Evolutionary conservation across 2,888 invertebrate species (phyloP), one percentile per base, ranked within the genome.

Genomic region (Lasius fuliginosus): DNA sequence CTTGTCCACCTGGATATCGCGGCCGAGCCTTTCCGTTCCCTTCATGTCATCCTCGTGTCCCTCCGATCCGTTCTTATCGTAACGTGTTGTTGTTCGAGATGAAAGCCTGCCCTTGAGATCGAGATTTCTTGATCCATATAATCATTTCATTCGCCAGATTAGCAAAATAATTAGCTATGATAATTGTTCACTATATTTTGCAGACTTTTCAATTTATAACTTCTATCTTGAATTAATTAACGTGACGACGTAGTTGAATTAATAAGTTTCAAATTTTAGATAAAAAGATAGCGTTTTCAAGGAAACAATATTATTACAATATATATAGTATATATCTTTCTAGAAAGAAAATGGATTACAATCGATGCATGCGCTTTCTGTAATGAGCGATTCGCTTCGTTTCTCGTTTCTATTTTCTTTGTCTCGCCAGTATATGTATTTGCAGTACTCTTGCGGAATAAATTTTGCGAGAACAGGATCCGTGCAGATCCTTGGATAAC

Each of bases 1-100:
- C 86, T 84, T 90, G 86, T 86, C 87, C 84, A 88, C 85, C 85
- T 87, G 87, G 84, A 82, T 46, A 40, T 33, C 64, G 82, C 56
- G 27, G 56, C 12, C 62, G 56, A 36, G 62, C 40, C 71, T 71
- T 73, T 27, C 42, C 27, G 12, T 46, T 53, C 2, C 6, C 27
- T 23, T n/a, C n/a, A 62, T 49, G 58, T 62, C 67, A 15, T 30
- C 30, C 12, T 53, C 23, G 36, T 62, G 6, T 23, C 15, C 8
- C n/a, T 33, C 15, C 12, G n/a, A 30, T 40, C 6, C 23, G 30
- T 36, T 46, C 33, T 27, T 12, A 12, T 81, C 11, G 33, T 46
- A 27, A 69, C 40, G 36, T 18, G 23, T 73, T 40, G 15, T 11
- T 15, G 27, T 68, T 40, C 12, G 15, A 46, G 27, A 53, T 18